Evolutionary conservation across 64 coral and sea anemone species (phyloP).

Genomic region (Montipora capricornis): DNA sequence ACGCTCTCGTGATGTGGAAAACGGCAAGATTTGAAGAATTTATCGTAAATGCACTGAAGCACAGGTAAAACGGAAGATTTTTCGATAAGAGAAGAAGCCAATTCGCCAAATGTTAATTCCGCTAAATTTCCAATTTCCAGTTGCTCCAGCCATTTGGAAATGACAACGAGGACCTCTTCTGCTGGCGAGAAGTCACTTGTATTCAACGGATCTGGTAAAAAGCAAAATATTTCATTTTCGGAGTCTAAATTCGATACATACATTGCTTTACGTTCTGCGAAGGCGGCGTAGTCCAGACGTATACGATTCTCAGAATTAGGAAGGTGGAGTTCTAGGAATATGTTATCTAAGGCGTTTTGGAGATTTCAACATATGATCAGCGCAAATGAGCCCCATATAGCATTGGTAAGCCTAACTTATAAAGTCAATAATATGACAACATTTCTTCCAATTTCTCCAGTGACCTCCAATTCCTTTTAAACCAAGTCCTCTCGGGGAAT

Average conservation of each 20-base stretch:
- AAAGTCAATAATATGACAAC: too few species aligned
- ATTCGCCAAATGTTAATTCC: neutral
- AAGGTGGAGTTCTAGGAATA: neutral
- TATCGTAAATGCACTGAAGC: neutral
- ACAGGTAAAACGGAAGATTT: neutral
- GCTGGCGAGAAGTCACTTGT: neutral
- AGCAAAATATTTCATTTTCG: too few species aligned
- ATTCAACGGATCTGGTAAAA: neutral
- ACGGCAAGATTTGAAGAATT: neutral
- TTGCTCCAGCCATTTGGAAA: neutral
- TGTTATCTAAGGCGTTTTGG: neutral
- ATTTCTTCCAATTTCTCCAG: too few species aligned
- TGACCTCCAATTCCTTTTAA: too few species aligned
- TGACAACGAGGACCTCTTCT: neutral
- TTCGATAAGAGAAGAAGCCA: neutral
- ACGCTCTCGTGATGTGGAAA: neutral
- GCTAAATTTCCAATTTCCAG: neutral
- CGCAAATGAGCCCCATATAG: too few species aligned
- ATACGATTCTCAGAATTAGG: neutral
- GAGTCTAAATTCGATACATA: too few species aligned
- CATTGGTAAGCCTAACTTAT: too few species aligned
- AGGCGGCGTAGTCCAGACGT: neutral
- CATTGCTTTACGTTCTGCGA: too few species aligned
- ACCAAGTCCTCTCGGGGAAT: too few species aligned
- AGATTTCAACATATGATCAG: too few species aligned